Percentiles rank a stretch among this genome's conserved stretches.
Evolutionary conservation across 1,140 invertebrate genomes (phyloP).

Genomic region (Leptoteleia sp.): DNA sequence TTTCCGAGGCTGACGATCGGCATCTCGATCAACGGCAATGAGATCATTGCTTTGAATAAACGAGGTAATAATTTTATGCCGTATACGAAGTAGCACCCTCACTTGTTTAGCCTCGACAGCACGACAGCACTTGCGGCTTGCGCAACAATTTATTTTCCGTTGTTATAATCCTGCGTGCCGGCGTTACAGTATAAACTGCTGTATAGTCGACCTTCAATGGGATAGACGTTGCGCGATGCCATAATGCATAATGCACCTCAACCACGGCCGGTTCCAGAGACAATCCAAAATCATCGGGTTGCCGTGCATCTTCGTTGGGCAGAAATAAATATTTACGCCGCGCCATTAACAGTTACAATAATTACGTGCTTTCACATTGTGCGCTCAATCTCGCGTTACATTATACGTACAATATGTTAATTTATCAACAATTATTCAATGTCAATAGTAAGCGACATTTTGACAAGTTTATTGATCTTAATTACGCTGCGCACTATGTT

Average conservation of each 20-base stretch:
- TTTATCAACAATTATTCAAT: constrained; percentile 57
- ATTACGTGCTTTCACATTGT: constrained; percentile 45
- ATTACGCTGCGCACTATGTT: constrained; percentile 39
- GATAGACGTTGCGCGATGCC: constrained; percentile 76
- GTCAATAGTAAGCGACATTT: constrained; percentile 57
- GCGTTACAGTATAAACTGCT: constrained; percentile 67
- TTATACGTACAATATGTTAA: constrained; percentile 36
- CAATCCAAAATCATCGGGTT: constrained; percentile 60
- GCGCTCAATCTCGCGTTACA: constrained; percentile 23
- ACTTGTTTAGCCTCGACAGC: constrained; percentile 69
- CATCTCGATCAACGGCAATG: constrained; percentile 74
- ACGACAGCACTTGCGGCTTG: constrained; percentile 69
- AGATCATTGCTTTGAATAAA: constrained; percentile 80
- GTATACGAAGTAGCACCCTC: constrained; percentile 74
- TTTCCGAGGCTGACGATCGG: constrained; percentile 67
- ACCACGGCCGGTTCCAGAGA: constrained; percentile 60
- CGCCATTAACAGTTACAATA: constrained; percentile 51
- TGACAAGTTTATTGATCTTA: constrained; percentile 64
- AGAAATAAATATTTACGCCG: constrained; percentile 34
- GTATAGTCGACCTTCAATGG: constrained; percentile 78
- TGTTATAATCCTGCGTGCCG: constrained; percentile 65
- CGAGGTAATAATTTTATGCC: constrained; percentile 79
- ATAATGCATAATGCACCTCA: constrained; percentile 73
- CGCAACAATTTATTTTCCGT: constrained; percentile 80
- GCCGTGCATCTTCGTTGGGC: constrained; percentile 23